phyloP scores from a whole-genome alignment of 2,113 vertebrate genomes.

The Pachycephala philippinensis region DNA sequence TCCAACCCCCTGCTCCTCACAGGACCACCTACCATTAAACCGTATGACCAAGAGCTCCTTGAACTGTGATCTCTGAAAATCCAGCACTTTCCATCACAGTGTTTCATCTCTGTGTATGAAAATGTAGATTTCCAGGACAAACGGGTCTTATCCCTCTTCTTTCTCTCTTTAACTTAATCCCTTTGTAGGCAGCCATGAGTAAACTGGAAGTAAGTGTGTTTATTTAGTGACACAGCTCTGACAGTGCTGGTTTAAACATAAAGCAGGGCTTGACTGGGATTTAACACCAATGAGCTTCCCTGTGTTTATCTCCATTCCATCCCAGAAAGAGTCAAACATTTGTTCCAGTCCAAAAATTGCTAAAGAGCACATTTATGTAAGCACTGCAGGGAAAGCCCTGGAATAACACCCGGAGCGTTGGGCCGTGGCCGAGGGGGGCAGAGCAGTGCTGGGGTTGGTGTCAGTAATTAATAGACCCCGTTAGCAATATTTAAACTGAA shows the following conservation, averaged over 20 bases:
- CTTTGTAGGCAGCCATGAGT: not conserved
- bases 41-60: not conserved
- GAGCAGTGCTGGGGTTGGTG: not conserved
- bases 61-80: not conserved
- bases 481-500: not conserved
- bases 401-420: not conserved
- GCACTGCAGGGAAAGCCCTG: not conserved
- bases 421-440: not conserved
- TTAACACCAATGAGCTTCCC: not conserved
- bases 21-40: not conserved
- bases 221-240: not conserved
- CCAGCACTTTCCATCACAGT: not conserved
- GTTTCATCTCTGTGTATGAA: not conserved
- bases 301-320: not conserved
- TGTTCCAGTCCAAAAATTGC: not conserved
- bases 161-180: not conserved
- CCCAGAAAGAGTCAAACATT: conserved; percentile 4
- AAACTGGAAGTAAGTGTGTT: not conserved
- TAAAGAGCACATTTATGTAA: not conserved
- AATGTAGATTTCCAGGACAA: not conserved
- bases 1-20: not conserved
- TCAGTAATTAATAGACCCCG: not conserved
- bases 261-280: not conserved
- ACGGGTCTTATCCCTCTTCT: fast-evolving
- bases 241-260: not conserved